These are phyloP conservation scores for Magallana gigas DNA, from an alignment of 1,140 invertebrate genomes.

Conservation along the genomic window DNA sequence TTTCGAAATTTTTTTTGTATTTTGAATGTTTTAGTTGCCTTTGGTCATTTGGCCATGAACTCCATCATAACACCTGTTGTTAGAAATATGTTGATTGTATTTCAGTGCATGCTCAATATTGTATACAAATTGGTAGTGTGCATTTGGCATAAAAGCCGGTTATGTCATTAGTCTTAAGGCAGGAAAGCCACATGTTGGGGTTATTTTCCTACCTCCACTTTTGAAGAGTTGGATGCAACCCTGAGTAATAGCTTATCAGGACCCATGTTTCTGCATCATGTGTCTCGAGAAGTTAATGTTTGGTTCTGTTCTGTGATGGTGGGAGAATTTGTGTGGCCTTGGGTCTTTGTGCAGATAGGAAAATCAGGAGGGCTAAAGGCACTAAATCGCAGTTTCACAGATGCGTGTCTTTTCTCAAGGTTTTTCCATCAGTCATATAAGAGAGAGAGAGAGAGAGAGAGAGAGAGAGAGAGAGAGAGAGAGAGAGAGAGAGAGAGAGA, in stretches of 20 bases:
- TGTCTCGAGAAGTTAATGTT: not conserved
- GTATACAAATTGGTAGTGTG: conserved; percentile 3
- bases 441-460: no score
- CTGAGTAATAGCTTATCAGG: conserved; percentile 1
- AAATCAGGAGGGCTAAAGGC: no score
- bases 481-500: no score
- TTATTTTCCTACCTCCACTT: conserved; percentile 19
- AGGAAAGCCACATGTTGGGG: not conserved
- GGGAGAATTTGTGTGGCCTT: not conserved
- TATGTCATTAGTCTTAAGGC: conserved; percentile 6
- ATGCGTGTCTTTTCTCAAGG: no score
- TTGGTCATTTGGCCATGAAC: not conserved
- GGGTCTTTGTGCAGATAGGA: no score
- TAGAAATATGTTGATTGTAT: no score
- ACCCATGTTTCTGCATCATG: conserved; percentile 11
- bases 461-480: no score
- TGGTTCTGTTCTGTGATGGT: not conserved
- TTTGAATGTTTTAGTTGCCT: not conserved
- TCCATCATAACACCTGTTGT: not conserved
- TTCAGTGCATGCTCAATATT: no score
- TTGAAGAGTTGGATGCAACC: not conserved
- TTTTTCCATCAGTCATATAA: no score
- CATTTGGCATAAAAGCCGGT: not conserved
- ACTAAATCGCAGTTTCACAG: no score
- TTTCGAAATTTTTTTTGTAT: no score